Evolutionary conservation across 2,113 vertebrate species (phyloP).

Genomic region (Microcebus tavaratra): DNA sequence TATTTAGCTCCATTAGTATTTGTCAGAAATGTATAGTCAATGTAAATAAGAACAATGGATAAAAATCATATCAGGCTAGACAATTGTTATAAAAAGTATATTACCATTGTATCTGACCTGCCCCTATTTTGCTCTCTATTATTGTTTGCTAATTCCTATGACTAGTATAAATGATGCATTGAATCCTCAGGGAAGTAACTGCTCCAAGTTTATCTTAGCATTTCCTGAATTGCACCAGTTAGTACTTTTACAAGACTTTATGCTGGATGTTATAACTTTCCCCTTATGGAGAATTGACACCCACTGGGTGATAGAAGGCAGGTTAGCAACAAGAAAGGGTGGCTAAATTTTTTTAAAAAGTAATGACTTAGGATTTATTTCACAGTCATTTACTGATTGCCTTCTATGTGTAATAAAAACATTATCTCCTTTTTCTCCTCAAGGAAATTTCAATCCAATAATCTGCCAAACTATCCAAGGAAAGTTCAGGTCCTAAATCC

Average conservation of each 20-base stretch:
- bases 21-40: neutral
- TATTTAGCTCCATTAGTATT: neutral
- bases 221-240: neutral
- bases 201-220: neutral
- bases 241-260: neutral
- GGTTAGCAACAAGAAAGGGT: neutral
- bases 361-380: neutral
- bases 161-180: neutral
- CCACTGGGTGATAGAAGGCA: neutral
- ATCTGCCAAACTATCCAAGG: neutral
- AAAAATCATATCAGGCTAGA: neutral
- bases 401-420: neutral
- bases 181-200: neutral
- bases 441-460: slow-evolving; percentile 5
- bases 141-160: neutral
- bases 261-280: neutral
- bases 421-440: neutral
- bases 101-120: neutral
- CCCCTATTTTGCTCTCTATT: neutral
- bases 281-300: neutral
- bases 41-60: neutral
- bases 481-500: neutral
- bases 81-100: neutral
- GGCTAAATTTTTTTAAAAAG: neutral
- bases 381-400: neutral